Evolutionary conservation across 2,113 vertebrate species (phyloP).

Genomic region (Taurulus bubalis): DNA sequence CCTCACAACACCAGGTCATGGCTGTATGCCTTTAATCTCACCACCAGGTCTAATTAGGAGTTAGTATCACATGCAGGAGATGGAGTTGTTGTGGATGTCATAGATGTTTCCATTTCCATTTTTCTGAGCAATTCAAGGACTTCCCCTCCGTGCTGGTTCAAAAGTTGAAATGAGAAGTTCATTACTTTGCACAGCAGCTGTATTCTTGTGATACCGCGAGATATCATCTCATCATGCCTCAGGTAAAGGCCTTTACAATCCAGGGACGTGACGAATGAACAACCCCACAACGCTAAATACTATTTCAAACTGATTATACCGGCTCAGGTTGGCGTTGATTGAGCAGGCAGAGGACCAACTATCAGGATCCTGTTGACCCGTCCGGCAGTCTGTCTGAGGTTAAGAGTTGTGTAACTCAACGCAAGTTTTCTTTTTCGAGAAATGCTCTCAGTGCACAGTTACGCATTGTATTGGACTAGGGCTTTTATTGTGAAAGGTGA

Average conservation of each 20-base stretch:
- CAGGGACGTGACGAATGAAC: neutral
- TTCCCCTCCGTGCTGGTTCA: no score
- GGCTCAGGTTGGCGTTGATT: no score
- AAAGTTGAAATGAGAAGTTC: neutral
- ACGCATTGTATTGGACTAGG: neutral
- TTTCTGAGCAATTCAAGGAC: neutral
- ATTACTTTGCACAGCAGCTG: neutral
- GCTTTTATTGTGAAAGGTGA: neutral
- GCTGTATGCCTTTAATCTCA: slow-evolving; percentile 2
- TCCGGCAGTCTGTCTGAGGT: no score
- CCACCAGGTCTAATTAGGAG: neutral
- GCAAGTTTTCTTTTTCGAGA: neutral
- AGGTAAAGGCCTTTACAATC: neutral
- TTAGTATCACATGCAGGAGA: neutral
- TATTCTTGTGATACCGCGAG: neutral
- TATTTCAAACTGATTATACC: no score
- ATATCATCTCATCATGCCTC: neutral
- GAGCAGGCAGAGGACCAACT: no score
- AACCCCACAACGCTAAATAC: neutral
- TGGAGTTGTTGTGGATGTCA: neutral
- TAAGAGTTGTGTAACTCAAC: neutral
- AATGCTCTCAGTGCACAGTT: neutral
- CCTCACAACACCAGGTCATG: neutral
- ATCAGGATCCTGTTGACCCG: no score
- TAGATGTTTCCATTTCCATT: neutral